Conservation (phyloP, 2,113 vertebrate genomes). For the Plecotus auritus region DNA sequence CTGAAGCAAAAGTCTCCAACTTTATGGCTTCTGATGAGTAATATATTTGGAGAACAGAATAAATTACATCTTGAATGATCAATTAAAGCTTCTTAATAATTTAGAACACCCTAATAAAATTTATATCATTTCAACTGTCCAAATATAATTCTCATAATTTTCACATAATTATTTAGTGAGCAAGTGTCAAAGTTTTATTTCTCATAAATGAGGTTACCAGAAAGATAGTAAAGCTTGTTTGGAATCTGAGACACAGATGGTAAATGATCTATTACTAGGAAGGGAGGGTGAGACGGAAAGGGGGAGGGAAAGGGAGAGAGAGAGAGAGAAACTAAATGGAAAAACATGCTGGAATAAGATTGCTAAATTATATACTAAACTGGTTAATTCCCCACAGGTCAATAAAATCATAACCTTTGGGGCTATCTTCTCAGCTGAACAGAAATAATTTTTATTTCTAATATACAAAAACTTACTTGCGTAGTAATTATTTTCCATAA, state of each 20-base stretch:
- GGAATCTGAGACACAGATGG: slow-evolving; percentile 1
- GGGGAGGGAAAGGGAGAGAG: too few species aligned
- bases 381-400: neutral
- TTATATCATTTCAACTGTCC: neutral
- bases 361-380: slow-evolving; percentile 9
- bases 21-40: neutral
- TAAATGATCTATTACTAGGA: neutral
- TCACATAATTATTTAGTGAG: neutral
- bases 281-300: neutral
- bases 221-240: neutral
- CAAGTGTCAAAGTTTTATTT: slow-evolving; percentile 36
- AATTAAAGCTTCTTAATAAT: slow-evolving; percentile 9
- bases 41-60: slow-evolving; percentile 34
- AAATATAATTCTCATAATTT: slow-evolving; percentile 27
- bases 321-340: neutral
- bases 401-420: neutral
- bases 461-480: neutral
- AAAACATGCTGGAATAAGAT: neutral
- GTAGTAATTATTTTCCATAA: neutral
- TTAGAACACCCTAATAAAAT: slow-evolving; percentile 31
- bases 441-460: slow-evolving; percentile 30
- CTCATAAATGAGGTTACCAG: slow-evolving; percentile 20
- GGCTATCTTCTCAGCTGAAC: neutral
- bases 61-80: slow-evolving; percentile 17
- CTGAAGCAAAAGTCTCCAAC: neutral